A percentile compares a stretch with the other conserved stretches of the same genome.
These are phyloP conservation scores for Myotis davidii DNA, from an alignment of 2,113 vertebrate species.

Conservation along the genomic window DNA sequence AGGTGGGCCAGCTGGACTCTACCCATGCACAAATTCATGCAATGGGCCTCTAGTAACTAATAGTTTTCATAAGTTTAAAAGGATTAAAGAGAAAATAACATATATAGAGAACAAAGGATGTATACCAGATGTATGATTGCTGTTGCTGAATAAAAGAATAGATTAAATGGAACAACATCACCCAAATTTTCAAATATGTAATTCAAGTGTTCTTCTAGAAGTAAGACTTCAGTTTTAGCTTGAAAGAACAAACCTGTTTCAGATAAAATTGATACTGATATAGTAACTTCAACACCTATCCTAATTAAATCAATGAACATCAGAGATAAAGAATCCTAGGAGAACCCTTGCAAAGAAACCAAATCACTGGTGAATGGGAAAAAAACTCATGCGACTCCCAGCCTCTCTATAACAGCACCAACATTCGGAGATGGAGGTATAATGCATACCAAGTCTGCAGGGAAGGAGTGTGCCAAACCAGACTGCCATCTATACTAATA, in stretches of 20 bases:
- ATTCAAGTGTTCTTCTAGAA: slow-evolving; percentile 20
- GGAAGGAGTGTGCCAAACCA: slow-evolving; percentile 30
- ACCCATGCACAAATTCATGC: too few relatives aligned
- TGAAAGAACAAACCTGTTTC: slow-evolving; percentile 29
- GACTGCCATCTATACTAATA: neutral
- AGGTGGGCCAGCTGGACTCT: too few relatives aligned
- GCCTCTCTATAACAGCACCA: slow-evolving; percentile 18
- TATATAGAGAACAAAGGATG: slow-evolving; percentile 14
- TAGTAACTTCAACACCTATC: neutral
- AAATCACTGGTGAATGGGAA: slow-evolving; percentile 35
- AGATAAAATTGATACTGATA: neutral
- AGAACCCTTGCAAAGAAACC: slow-evolving; percentile 29
- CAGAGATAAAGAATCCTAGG: slow-evolving; percentile 1
- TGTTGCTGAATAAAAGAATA: slow-evolving; percentile 44
- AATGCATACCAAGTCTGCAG: slow-evolving; percentile 29
- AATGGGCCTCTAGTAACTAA: neutral
- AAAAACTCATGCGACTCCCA: slow-evolving; percentile 17
- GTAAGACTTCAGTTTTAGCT: slow-evolving; percentile 11
- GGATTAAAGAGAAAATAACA: slow-evolving; percentile 47
- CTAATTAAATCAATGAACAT: neutral
- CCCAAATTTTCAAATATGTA: slow-evolving; percentile 48
- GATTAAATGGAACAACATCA: slow-evolving; percentile 40
- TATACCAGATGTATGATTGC: neutral
- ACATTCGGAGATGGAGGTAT: slow-evolving; percentile 24
- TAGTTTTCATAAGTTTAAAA: slow-evolving; percentile 11